Evolutionary conservation across 1,140 invertebrate genomes (phyloP).

Genomic region (Carposina sasakii): DNA sequence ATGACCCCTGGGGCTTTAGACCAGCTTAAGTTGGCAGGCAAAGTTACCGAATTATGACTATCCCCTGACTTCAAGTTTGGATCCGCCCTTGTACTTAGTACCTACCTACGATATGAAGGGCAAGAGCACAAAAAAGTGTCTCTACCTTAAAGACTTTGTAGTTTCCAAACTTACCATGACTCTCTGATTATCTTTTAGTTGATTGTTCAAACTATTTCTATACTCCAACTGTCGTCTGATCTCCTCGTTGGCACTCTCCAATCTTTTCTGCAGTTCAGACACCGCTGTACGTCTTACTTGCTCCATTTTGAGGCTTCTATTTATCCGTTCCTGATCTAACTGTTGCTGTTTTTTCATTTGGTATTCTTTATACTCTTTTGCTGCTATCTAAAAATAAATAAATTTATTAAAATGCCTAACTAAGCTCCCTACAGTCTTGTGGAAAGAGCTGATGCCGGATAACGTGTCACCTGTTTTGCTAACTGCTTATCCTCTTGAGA

Average conservation of each 20-base stretch:
- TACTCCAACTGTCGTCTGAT: slow-evolving; percentile 43
- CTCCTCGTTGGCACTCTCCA: slow-evolving; percentile 44
- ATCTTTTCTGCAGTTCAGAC: slow-evolving; percentile 38
- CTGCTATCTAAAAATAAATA: slow-evolving; percentile 36
- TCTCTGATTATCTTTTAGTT: slow-evolving; percentile 45
- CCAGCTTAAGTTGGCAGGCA: too few relatives aligned
- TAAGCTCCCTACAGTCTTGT: too few relatives aligned
- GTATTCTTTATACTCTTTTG: slow-evolving; percentile 40
- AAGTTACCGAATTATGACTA: too few relatives aligned
- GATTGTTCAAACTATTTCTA: slow-evolving; percentile 35
- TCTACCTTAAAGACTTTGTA: too few relatives aligned
- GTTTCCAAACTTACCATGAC: slow-evolving; percentile 32
- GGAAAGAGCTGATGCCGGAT: too few relatives aligned
- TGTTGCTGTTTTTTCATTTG: slow-evolving; percentile 31
- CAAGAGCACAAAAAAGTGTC: too few relatives aligned
- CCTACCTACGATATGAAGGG: too few relatives aligned
- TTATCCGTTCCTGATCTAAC: slow-evolving; percentile 26
- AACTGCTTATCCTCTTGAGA: slow-evolving; percentile 33
- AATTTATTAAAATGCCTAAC: too few relatives aligned
- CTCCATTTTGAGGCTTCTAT: slow-evolving; percentile 36
- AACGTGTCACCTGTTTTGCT: too few relatives aligned
- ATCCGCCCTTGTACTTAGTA: too few relatives aligned
- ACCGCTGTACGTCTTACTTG: slow-evolving; percentile 37
- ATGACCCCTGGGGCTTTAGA: too few relatives aligned
- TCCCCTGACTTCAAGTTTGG: not conserved